Evolutionary conservation across 1,140 invertebrate genomes (phyloP).

Genomic region (Scylla paramamosain): DNA sequence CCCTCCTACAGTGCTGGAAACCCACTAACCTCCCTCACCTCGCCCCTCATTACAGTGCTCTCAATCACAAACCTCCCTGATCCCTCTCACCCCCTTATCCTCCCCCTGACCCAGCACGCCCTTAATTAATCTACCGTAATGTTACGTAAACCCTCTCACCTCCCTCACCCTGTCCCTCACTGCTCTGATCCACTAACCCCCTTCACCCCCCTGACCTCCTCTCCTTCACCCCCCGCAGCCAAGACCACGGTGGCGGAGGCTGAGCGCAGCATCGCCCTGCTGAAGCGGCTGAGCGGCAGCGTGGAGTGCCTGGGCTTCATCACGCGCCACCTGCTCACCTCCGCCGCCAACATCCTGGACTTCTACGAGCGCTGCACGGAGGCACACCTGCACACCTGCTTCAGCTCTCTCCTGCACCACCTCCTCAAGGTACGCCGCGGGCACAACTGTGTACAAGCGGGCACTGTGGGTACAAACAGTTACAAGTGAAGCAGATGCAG

Average conservation of each 20-base stretch:
- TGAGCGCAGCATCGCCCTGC: conserved; percentile 81
- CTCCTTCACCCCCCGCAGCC: not conserved
- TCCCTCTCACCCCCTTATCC: too few species aligned
- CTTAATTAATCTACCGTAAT: too few species aligned
- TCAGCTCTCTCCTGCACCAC: conserved; percentile 82
- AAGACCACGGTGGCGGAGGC: conserved; percentile 79
- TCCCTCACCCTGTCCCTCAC: not conserved
- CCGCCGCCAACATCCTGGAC: conserved; percentile 81
- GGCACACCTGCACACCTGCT: conserved; percentile 80
- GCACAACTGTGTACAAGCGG: not conserved
- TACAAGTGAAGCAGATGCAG: too few species aligned
- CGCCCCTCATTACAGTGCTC: too few species aligned
- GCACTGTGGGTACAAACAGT: not conserved
- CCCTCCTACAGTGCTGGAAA: too few species aligned
- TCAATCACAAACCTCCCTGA: too few species aligned
- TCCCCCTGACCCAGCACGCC: too few species aligned
- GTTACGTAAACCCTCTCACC: too few species aligned
- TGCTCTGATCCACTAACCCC: not conserved
- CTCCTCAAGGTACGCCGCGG: conserved; percentile 81
- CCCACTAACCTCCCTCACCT: too few species aligned
- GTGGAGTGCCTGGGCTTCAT: conserved; percentile 84
- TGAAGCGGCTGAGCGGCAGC: conserved; percentile 83
- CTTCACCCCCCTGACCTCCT: too few species aligned
- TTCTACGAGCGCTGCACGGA: conserved; percentile 81
- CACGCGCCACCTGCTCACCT: conserved; percentile 81